Evolutionary conservation across 1,140 invertebrate species (phyloP), one percentile per base, ranked within the genome.

Genomic region (Drosophila lowei): DNA sequence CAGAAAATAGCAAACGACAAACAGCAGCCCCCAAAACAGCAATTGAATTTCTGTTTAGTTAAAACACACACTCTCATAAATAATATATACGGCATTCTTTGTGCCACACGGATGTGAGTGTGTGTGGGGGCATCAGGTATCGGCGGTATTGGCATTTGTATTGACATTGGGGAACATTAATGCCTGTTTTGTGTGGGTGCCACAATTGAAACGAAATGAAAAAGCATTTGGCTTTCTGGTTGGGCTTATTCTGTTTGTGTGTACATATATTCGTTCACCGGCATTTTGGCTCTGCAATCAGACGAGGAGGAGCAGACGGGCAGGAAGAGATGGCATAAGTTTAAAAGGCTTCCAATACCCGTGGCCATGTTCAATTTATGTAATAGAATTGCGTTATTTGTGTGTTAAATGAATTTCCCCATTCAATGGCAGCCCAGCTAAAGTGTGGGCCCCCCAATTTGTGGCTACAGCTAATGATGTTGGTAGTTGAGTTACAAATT

Each of bases 41-140:
- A 88, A 85, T 85, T 85, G 78, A 80, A 78, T 85, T 85, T 85
- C 61, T 64, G 61, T 70, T 81, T 62, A 86, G 64, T 86, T 86
- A 67, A 80, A 81, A 80, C 63, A 86, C 79, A 80, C 79, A 70
- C 56, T 58, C 44, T 25, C 55, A 73, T 76, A 76, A 76, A 76
- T 76, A 76, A 75, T 75, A 53, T 73, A 70, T 56, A 57, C 44
- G 11, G 34, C 34, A 49, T 62, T 11, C 59, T 72, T 30, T 60
- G 54, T 56, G 21, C 5, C 7, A 4, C 30, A 4, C 30, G 4
- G 16, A 6, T 49, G 13, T 23, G 28, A 15, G 46, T 70, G 50
- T 43, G 58, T 34, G 11, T 42, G 46, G 2, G 41, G 9, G 25
- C 42, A 46, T 66, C 62, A 55, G 42, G 63, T 67, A 68, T 68